A percentile compares a stretch with the other conserved stretches of the same genome.
Evolutionary conservation across 2,888 invertebrate species (phyloP).

Genomic region (Agrochola lota): DNA sequence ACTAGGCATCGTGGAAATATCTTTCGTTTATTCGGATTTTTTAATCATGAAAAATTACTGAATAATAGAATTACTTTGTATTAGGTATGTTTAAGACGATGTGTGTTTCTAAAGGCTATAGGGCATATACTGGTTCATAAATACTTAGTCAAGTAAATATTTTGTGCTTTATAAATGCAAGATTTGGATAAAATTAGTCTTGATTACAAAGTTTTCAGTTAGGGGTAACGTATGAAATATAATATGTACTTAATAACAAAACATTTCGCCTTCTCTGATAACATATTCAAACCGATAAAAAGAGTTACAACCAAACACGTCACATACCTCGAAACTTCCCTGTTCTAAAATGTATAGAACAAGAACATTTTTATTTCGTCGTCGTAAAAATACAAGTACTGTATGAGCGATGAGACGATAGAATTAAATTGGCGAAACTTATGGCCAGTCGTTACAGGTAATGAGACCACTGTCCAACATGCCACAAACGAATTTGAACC

Average conservation of each 20-base stretch:
- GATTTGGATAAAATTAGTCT: neutral
- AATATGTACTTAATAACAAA: constrained; percentile 12
- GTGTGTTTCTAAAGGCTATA: neutral
- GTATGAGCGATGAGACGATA: constrained; percentile 76
- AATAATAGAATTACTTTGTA: neutral
- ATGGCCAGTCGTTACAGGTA: constrained; percentile 77
- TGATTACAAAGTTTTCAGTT: neutral
- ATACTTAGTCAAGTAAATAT: neutral
- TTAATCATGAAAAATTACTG: neutral
- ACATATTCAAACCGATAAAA: constrained; percentile 19
- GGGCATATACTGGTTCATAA: neutral
- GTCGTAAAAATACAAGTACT: constrained; percentile 69
- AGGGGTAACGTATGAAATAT: constrained; percentile 14
- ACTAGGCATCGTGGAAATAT: constrained; percentile 20
- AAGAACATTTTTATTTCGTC: constrained; percentile 65
- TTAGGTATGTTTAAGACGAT: neutral
- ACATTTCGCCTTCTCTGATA: neutral
- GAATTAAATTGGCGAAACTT: constrained; percentile 79
- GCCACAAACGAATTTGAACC: constrained; percentile 60
- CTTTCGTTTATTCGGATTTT: neutral
- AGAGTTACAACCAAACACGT: constrained; percentile 18
- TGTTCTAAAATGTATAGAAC: constrained; percentile 30
- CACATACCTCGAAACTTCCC: constrained; percentile 25
- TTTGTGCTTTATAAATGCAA: neutral
- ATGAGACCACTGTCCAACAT: constrained; percentile 68